Base-by-base conservation (phyloP, 2,888 invertebrate genomes). In the Antheraea assamensis region DNA sequence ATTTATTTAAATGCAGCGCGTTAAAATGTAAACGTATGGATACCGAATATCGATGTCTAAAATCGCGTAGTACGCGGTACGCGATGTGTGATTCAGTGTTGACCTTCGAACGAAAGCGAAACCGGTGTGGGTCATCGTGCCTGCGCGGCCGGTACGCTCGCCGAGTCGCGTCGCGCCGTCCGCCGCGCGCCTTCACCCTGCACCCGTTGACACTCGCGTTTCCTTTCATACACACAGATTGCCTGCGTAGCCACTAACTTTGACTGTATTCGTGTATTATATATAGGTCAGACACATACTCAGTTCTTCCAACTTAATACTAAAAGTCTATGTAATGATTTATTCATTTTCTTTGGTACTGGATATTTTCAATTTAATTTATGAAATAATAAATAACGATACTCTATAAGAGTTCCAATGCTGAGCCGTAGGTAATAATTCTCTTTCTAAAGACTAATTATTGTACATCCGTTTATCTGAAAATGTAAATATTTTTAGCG, bases 51-150 rank as follows among this genome's bases (percentile, higher is more conserved):
- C 79, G 78, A 79, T 74, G 74, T 74, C 74, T 47, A 72, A 70
- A 52, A 61, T 52, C 64, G 64, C 42, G 72, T 72, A 71, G 72
- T 76, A 74, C n/a, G n/a, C 79, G 49, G 74, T 78, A 75, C 79
- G 80, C 78, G 71, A 72, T 72, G 78, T 80, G 85, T 89, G 92
- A 91, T 91, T 91, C 90, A 89, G 84, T 81, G 74, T 77, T 92
- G 91, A 93, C 94, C 94, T 94, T 93, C 89, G 88, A 80, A 90
- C 87, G 93, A 94, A 92, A 93, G 92, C 86, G 91, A 94, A 93
- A 92, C 93, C 92, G 91, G 91, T 91, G 92, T 88, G 82, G 92
- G 92, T 92, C 91, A 89, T 88, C 89, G 91, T 76, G 88, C 91
- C 84, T 77, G 76, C 71, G 74, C 78, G 76, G 77, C 72, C 78